Evolutionary conservation across 1,140 invertebrate genomes (phyloP), one percentile per base, ranked within the genome.

Genomic region (Drosophila mayri): DNA sequence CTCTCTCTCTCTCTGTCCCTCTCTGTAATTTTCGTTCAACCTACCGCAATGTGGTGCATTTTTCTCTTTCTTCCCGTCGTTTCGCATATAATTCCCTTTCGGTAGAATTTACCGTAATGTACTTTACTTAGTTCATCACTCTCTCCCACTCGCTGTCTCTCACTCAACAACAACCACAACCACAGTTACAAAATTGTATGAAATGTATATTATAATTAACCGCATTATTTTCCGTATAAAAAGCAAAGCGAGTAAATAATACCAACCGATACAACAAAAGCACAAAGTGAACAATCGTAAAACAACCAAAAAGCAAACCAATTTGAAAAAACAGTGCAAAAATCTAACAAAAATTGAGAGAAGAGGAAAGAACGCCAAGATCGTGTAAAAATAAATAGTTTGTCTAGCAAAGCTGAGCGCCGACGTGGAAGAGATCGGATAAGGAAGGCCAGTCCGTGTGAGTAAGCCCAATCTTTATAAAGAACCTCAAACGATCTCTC

Each of bases 271-370:
- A 60, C 38, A 71, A 68, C 47, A 76, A 71, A 68, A 84, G 28
- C 55, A 62, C 76, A 76, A 82, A 77, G 84, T 88, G 84, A 59
- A 76, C 62, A 76, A 61, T 76, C 50, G 61, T 59, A 22, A 76
- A 59, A 76, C 22, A 68, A 35, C 38, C 62, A 55, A 66, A 76
- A 44, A 52, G 52, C 54, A 54, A 76, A 49, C 37, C 43, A 72
- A 72, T 72, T 72, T 41, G 18, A 37, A 71, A 70, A 72, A 50
- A 72, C 43, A 41, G 68, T 59, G 66, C 66, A 72, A 60, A 71
- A 60, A 71, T 50, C 16, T 30, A 38, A 25, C 10, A 50, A 49
- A 57, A 71, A 60, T 49, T 35, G 32, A 47, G 14, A 41, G 30
- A 50, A 60, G 41, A 71, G 37, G 16, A 72, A 72, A 57, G 44